Base-by-base conservation (phyloP, 1,140 invertebrate species). In the Lerema accius region DNA sequence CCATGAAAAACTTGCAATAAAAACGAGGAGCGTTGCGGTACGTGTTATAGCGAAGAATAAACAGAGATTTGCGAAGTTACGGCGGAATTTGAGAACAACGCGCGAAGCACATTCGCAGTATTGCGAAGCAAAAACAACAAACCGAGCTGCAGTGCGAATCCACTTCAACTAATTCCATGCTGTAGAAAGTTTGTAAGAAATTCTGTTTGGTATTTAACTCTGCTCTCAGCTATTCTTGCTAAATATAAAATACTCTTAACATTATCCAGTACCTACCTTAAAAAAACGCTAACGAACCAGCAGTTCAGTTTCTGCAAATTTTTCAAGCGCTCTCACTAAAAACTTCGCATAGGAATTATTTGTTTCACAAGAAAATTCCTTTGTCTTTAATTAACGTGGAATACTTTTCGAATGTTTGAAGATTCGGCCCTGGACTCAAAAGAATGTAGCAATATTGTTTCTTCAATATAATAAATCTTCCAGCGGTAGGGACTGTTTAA, bases 101-200 rank as follows among this genome's bases (percentile, higher is more conserved):
- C 7, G 13, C 48, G 37, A 50, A 48, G 26, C 26, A 49, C 43
- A 59, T 26, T 46, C 42, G 42, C 42, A 58, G 43, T 39, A 23
- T 13, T 28, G 13, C 16, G 42, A 49, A 64, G 45, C 62, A 56
- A 64, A 56, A 56, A 55, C 39, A 45, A 48, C 56, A 59, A 64
- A 64, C 28, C 7, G 23, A 62, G 39, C 48, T 42, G 23, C 28
- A 68, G 28, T 45, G 45, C 37, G 62, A 62, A 63, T 58, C 59
- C 69, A 63, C 69, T 67, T 59, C 37, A 65, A 68, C 65, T 67
- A 73, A 69, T 62, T 69, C 61, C 48, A 39, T 55, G 62, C 62
- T 62, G 63, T 62, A 51, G 39, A 48, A 65, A 69, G 51, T 65
- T 67, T 65, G 49, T 55, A 73, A 69, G 67, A 73, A 73, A 73